These are phyloP conservation scores for Malaclemys terrapin DNA, from an alignment of 2,113 vertebrate species.

Conservation along the genomic window DNA sequence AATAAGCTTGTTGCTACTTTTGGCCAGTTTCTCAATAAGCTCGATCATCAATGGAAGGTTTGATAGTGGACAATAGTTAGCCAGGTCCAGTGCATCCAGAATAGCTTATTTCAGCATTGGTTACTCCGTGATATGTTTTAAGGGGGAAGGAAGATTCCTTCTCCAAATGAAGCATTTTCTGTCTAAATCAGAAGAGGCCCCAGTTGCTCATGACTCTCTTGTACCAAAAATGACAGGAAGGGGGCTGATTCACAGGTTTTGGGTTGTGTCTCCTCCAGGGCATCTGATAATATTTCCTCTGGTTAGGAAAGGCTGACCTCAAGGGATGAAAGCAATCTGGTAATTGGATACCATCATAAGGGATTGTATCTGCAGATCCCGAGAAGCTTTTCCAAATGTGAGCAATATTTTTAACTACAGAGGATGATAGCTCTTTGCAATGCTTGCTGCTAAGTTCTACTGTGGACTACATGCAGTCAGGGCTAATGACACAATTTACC, in stretches of 20 bases:
- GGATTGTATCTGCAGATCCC: not conserved
- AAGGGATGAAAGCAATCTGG: not conserved
- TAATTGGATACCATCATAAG: not conserved
- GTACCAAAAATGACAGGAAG: not conserved
- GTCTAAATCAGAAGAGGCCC: not conserved
- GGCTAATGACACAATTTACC: not conserved
- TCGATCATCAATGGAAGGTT: not conserved
- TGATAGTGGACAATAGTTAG: fast-evolving
- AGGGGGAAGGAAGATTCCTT: fast-evolving
- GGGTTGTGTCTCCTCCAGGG: not conserved
- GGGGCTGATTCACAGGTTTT: fast-evolving
- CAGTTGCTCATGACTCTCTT: not conserved
- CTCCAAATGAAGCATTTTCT: not conserved
- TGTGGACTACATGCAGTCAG: not conserved
- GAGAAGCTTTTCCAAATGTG: not conserved
- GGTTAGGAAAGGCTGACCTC: not conserved
- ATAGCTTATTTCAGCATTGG: not conserved
- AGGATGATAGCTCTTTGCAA: not conserved
- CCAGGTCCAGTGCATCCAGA: not conserved
- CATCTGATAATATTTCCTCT: not conserved
- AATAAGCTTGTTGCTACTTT: not conserved
- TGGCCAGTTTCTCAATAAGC: not conserved
- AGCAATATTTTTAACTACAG: not conserved
- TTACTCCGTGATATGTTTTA: not conserved
- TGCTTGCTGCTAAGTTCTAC: not conserved